Base-by-base conservation (phyloP, 1,140 invertebrate species). In the Lepeophtheirus salmonis region DNA sequence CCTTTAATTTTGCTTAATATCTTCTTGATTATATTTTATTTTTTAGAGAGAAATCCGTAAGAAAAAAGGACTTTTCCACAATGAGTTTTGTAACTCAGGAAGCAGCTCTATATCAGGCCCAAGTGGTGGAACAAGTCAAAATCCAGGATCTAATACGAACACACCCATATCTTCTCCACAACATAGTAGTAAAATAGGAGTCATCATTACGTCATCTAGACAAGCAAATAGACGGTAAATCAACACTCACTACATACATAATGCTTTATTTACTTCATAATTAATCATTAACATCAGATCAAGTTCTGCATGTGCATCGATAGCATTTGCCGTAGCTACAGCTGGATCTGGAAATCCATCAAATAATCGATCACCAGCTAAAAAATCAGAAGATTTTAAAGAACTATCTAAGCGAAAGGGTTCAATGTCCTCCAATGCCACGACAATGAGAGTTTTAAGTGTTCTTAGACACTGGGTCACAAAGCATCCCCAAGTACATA, bases 391-490 rank as follows among this genome's bases (percentile, higher is more conserved):
- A 17, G 50, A 62, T 22, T 50, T 62, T 41, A 51, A 50, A 51
- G 49, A 58, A 25, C 14, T 25, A 22, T 52, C 24, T 26, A 63
- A 64, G 52, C 72, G 83, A 57, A 81, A 88, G 64, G 86, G 90
- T 67, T 87, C 84, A 14, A 83, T 91, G 3, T 86, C 90, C 66
- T 89, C 84, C 24, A 89, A 86, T 1, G 89, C 89, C 20, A 87
- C 87, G 21, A 92, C 88, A 0, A 92, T 92, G 87, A 71, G 89
- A 64, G 89, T 94, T 0, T 73, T 95, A 0, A 90, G 89, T 70
- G 87, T 94, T 1, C 72, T 92, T 14, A 78, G 86, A 71, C 81
- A 83, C 67, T 83, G 81, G 81, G 76, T 82, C 2, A 79, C 79
- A 2, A 83, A 82, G 69, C 80, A 82, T 66, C 75, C 74, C 2